phyloP scores from a whole-genome alignment of 2,797 vertebrate species.

The Lemur catta region DNA sequence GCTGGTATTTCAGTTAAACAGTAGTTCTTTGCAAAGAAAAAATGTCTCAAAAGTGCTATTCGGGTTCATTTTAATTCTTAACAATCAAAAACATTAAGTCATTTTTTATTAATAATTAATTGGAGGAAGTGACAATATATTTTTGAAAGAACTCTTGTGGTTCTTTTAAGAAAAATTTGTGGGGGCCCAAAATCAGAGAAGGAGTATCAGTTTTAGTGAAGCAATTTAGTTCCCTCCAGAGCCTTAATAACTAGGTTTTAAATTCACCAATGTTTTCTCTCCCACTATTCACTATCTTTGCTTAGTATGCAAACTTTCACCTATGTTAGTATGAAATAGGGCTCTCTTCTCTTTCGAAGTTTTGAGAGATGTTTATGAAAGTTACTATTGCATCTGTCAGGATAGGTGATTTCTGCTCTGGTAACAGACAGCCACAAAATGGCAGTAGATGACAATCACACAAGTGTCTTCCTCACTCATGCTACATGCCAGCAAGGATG shows the following conservation, averaged over 20 bases:
- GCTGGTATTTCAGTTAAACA: neutral
- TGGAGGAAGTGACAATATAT: neutral
- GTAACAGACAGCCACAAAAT: neutral
- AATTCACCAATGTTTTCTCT: neutral
- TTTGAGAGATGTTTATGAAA: conserved; percentile 19
- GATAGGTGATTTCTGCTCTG: neutral
- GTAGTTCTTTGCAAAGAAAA: conserved; percentile 3
- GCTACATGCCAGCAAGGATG: too few species aligned
- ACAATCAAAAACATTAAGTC: conserved; percentile 13
- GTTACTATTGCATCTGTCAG: neutral
- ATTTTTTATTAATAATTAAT: conserved; percentile 58
- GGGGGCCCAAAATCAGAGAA: neutral
- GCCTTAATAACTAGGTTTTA: neutral
- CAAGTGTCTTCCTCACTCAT: neutral
- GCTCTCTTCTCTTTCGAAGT: neutral
- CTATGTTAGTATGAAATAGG: neutral
- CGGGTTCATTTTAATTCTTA: conserved; percentile 28
- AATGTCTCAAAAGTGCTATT: neutral
- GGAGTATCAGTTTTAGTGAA: neutral
- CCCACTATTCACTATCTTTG: neutral
- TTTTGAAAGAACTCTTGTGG: neutral
- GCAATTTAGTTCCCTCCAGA: neutral
- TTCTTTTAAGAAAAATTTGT: neutral
- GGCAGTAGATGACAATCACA: neutral
- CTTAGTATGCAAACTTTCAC: neutral